These are phyloP conservation scores for Camponotus vicinus DNA, from an alignment of 1,140 invertebrate genomes.

Conservation along the genomic window DNA sequence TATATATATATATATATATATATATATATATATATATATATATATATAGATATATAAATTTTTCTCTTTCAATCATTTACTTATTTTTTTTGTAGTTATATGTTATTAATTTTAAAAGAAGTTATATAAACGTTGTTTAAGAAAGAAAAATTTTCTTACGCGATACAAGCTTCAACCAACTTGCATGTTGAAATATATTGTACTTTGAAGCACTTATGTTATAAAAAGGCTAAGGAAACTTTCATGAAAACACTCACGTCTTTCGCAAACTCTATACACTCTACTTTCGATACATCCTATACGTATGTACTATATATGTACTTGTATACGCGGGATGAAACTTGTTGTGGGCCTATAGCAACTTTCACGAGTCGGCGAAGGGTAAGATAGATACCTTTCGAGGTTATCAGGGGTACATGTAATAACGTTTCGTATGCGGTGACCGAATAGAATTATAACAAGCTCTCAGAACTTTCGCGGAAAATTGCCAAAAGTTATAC, in stretches of 20 bases:
- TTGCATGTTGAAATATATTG: not conserved
- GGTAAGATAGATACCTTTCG: conserved; percentile 64
- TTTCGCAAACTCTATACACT: conserved; percentile 41
- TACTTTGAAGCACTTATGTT: conserved; percentile 19
- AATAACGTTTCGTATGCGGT: conserved; percentile 71
- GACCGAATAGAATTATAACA: conserved; percentile 74
- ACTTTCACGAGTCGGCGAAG: conserved; percentile 52
- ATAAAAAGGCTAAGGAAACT: not conserved
- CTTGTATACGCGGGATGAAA: conserved; percentile 29
- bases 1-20: not conserved
- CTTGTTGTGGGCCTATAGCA: conserved; percentile 56
- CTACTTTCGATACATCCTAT: conserved; percentile 7
- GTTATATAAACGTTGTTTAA: not conserved
- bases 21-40: not conserved
- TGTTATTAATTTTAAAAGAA: not conserved
- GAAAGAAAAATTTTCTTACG: not conserved
- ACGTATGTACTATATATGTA: not conserved
- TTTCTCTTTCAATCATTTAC: not conserved
- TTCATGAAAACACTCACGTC: conserved; percentile 19
- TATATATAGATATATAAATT: not conserved
- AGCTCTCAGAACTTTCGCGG: conserved; percentile 66
- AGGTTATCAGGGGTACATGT: conserved; percentile 68
- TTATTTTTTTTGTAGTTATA: not conserved
- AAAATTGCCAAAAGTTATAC: conserved; percentile 72
- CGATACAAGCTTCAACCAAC: not conserved